A percentile compares a stretch with the other conserved stretches of the same genome.
Evolutionary conservation across 2,797 vertebrate species (phyloP).

Genomic region (Zalophus californianus): DNA sequence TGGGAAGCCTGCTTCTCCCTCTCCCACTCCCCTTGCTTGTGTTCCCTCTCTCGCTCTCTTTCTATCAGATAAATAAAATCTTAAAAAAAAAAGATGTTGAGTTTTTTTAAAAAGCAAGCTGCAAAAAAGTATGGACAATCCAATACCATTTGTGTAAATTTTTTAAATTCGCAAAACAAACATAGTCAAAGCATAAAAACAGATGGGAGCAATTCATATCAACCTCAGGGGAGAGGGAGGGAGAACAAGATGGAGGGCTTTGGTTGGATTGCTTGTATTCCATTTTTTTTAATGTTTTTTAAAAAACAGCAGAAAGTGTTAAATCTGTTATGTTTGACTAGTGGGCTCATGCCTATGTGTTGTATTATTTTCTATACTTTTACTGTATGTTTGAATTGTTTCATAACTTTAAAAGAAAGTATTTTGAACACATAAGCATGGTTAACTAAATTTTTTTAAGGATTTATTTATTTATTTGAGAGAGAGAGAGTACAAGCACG

Average conservation of each 20-base stretch:
- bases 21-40: too few species aligned
- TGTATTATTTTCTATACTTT: not conserved
- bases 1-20: too few species aligned
- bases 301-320: not conserved
- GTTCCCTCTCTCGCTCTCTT: too few species aligned
- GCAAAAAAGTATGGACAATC: not conserved
- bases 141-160: not conserved
- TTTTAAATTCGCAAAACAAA: not conserved
- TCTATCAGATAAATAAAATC: too few species aligned
- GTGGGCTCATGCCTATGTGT: not conserved
- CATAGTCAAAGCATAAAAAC: not conserved
- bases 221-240: not conserved
- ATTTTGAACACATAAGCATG: not conserved
- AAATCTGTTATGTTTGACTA: slow-evolving; percentile 11
- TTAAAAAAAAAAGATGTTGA: not conserved
- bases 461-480: not conserved
- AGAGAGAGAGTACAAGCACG: not conserved
- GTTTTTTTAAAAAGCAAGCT: not conserved
- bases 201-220: not conserved
- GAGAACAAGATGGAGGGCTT: not conserved
- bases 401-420: not conserved
- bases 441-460: slow-evolving; percentile 48
- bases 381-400: not conserved
- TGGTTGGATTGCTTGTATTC: not conserved
- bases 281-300: not conserved